Percentiles rank a stretch among this genome's conserved stretches.
Conservation (phyloP, 2,113 vertebrate species). For the Zapus hudsonius region DNA sequence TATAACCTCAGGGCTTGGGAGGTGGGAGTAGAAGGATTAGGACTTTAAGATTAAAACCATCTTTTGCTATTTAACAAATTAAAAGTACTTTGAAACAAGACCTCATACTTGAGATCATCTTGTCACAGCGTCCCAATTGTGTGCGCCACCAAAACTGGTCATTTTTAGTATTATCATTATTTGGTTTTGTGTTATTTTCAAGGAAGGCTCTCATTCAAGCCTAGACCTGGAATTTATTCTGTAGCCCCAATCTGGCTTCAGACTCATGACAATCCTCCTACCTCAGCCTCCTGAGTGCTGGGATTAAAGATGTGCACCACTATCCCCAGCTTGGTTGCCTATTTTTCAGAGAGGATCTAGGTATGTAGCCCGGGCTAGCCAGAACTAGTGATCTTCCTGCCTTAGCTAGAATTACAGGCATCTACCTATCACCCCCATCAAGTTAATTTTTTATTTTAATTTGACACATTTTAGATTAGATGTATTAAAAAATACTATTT, state of each 20-base stretch:
- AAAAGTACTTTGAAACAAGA: too few species aligned
- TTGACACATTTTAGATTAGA: background rate
- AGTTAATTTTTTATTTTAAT: background rate
- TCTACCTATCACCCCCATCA: too few species aligned
- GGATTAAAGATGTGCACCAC: background rate
- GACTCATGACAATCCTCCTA: too few species aligned
- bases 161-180: background rate
- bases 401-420: too few species aligned
- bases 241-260: too few species aligned
- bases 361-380: too few species aligned
- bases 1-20: background rate
- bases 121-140: background rate
- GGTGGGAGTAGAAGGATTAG: background rate
- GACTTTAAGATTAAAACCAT: background rate
- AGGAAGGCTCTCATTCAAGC: background rate
- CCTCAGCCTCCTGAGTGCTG: background rate
- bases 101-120: background rate
- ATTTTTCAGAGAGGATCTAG: too few species aligned
- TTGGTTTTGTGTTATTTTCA: background rate
- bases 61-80: background rate
- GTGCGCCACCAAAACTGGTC: background rate
- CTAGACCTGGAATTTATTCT: background rate
- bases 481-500: constrained; percentile 25
- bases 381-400: too few species aligned
- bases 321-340: too few species aligned